These are phyloP conservation scores for Perizoma affinitatum DNA, from an alignment of 2,888 invertebrate genomes.

Conservation along the genomic window DNA sequence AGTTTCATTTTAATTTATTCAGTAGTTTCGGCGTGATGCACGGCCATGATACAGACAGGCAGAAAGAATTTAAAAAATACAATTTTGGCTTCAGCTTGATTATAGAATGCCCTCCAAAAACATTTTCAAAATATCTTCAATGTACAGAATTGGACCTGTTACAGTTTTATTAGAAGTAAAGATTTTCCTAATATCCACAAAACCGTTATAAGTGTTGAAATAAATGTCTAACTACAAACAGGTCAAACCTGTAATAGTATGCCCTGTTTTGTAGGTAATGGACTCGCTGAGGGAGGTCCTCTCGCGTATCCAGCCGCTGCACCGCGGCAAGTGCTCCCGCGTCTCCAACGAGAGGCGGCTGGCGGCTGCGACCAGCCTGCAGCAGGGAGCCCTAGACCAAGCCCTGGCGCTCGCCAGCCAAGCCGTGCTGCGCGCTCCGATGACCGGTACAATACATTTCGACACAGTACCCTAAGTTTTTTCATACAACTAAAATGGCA, in stretches of 20 bases:
- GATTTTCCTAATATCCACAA: not conserved
- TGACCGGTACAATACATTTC: constrained; percentile 73
- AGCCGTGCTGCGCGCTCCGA: constrained; percentile 89
- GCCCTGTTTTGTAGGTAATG: constrained; percentile 60
- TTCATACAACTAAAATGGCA: no score
- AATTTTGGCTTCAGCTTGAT: no score
- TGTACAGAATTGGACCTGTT: no score
- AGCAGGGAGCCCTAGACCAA: constrained; percentile 74
- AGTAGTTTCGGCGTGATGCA: no score
- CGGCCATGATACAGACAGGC: no score
- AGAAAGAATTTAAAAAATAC: no score
- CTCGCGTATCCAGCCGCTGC: constrained; percentile 87
- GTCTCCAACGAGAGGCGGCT: constrained; percentile 85
- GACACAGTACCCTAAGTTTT: no score
- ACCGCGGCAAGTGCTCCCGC: constrained; percentile 86
- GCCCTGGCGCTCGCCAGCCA: constrained; percentile 88
- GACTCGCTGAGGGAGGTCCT: constrained; percentile 82
- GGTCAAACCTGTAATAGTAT: constrained; percentile 1
- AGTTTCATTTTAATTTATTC: no score
- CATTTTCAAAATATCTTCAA: no score
- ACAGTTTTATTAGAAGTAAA: no score
- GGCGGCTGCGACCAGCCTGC: constrained; percentile 85
- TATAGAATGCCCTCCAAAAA: no score
- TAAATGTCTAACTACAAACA: not conserved
- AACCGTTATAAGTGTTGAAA: not conserved